Percentiles rank a stretch among this genome's conserved stretches.
Conservation (phyloP, 1,140 invertebrate genomes). For the Mercenaria mercenaria region DNA sequence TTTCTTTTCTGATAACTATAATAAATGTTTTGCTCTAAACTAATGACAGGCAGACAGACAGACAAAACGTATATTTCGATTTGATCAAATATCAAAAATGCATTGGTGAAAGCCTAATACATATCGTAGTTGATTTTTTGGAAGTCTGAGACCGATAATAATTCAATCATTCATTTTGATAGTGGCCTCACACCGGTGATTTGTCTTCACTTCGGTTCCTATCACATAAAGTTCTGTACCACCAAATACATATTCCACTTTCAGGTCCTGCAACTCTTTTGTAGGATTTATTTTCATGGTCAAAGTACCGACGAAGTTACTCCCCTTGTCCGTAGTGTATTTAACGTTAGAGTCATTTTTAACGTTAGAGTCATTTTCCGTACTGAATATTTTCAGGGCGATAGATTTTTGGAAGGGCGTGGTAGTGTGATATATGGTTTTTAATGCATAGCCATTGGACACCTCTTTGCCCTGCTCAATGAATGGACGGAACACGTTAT, state of each 20-base stretch:
- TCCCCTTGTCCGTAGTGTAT: conserved; percentile 37
- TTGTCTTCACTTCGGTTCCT: conserved; percentile 22
- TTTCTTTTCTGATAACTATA: too few relatives aligned
- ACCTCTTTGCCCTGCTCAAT: conserved; percentile 1
- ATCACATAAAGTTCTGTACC: conserved; percentile 38
- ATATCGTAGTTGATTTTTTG: too few relatives aligned
- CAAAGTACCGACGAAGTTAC: conserved; percentile 47
- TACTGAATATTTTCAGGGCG: conserved; percentile 12
- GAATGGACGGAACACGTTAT: conserved; percentile 46
- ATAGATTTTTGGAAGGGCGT: conserved; percentile 17
- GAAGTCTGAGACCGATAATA: too few relatives aligned
- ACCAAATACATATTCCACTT: conserved; percentile 43
- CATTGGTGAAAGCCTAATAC: too few relatives aligned
- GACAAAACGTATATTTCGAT: too few relatives aligned
- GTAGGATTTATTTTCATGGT: conserved; percentile 33
- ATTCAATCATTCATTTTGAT: conserved; percentile 39
- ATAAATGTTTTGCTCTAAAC: too few relatives aligned
- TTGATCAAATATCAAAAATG: too few relatives aligned
- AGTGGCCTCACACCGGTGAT: background rate
- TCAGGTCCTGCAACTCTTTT: conserved; percentile 17
- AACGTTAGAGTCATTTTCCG: conserved; percentile 20
- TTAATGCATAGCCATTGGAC: background rate
- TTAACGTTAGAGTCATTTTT: conserved; percentile 28
- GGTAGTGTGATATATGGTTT: conserved; percentile 28
- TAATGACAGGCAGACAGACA: too few relatives aligned